Conservation (phyloP, 2,797 vertebrate species). For the Phoeniculus purpureus region DNA sequence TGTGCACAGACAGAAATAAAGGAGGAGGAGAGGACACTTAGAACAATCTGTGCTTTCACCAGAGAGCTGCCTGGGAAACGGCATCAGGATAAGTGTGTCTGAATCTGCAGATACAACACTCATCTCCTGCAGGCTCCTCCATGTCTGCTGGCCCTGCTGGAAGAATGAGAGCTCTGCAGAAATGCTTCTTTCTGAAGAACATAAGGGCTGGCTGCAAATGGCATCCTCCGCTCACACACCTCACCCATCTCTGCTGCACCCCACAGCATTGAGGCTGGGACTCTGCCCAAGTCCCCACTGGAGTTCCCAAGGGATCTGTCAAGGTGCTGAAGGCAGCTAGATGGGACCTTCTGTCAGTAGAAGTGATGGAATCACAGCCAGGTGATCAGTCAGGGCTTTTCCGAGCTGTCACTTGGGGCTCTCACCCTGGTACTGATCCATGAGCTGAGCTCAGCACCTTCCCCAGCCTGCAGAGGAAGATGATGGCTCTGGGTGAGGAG, state of each 20-base stretch:
- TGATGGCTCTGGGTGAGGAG: not conserved
- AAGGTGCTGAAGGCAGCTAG: not conserved
- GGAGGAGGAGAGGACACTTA: not conserved
- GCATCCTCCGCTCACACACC: fast-evolving
- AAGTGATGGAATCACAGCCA: not conserved
- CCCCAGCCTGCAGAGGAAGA: not conserved
- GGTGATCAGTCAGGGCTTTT: not conserved
- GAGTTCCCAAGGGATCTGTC: not conserved
- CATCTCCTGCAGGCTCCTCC: not conserved
- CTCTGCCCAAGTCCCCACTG: not conserved
- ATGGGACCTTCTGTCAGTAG: not conserved
- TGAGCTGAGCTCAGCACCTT: not conserved
- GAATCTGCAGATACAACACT: not conserved
- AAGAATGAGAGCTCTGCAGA: not conserved
- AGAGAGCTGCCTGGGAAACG: not conserved
- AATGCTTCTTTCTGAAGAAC: not conserved
- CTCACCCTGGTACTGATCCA: not conserved
- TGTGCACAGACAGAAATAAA: not conserved
- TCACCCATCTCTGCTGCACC: fast-evolving
- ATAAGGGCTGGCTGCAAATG: not conserved
- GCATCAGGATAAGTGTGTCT: not conserved
- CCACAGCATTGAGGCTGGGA: fast-evolving
- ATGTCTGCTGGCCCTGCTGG: fast-evolving
- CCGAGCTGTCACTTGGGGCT: not conserved
- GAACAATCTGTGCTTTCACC: not conserved